Evolutionary conservation across 2,888 invertebrate genomes (phyloP).

Genomic region (Tiliacea citrago): DNA sequence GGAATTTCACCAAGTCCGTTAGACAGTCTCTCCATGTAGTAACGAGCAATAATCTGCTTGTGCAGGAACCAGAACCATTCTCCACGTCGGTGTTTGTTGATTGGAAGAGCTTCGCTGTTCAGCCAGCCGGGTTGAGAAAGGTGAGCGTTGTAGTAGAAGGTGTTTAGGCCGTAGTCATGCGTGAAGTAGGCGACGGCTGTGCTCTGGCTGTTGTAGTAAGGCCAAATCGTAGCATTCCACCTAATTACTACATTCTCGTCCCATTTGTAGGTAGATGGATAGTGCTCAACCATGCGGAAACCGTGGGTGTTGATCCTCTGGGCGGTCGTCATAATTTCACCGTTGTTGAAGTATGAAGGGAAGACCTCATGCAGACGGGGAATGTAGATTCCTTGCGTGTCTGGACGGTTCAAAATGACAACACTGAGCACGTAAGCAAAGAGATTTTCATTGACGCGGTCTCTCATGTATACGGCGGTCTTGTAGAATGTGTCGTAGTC

Average conservation of each 20-base stretch:
- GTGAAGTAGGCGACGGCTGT: conserved; percentile 92
- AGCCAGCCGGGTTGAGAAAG: conserved; percentile 92
- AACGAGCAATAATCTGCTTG: conserved; percentile 93
- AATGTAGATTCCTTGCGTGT: conserved; percentile 92
- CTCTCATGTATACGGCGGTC: conserved; percentile 93
- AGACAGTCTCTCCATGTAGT: conserved; percentile 94
- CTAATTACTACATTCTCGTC: conserved; percentile 90
- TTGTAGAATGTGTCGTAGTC: conserved; percentile 93
- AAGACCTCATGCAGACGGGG: conserved; percentile 94
- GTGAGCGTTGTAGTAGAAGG: conserved; percentile 92
- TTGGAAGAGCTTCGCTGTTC: conserved; percentile 87
- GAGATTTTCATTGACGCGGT: conserved; percentile 93
- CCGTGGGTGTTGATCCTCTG: conserved; percentile 90
- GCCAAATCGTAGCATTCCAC: conserved; percentile 92
- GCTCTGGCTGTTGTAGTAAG: conserved; percentile 89
- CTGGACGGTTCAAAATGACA: conserved; percentile 91
- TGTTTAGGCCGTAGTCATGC: conserved; percentile 93
- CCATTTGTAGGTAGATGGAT: conserved; percentile 80
- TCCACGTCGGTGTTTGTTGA: conserved; percentile 91
- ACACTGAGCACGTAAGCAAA: conserved; percentile 92
- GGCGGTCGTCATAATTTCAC: conserved; percentile 92
- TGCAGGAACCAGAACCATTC: conserved; percentile 91
- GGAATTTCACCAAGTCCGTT: conserved; percentile 93
- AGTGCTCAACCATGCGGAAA: conserved; percentile 75
- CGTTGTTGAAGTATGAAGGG: conserved; percentile 93